A percentile compares a stretch with the other conserved stretches of the same genome.
Evolutionary conservation across 35 echinoderm and acorn worm genomes (phyloP).

Genomic region (Anneissia japonica): DNA sequence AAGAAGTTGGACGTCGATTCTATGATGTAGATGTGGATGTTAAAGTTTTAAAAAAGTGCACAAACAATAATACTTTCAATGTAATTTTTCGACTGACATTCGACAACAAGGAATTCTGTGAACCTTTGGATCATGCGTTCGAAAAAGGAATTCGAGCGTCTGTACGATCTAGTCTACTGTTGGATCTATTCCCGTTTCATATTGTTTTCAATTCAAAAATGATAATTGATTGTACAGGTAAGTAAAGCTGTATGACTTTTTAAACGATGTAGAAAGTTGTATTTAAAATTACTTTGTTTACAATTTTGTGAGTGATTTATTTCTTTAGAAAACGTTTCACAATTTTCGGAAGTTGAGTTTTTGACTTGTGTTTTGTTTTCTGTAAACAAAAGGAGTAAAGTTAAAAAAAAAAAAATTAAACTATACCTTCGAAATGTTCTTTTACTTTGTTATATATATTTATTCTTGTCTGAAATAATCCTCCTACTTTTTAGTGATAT

Average conservation of each 20-base stretch:
- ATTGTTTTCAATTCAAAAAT: conserved; percentile 4
- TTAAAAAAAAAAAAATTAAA: no score
- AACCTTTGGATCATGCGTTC: background rate
- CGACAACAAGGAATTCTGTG: background rate
- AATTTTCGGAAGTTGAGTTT: no score
- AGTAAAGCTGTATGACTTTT: background rate
- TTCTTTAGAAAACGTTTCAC: no score
- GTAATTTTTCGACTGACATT: background rate
- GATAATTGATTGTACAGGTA: background rate
- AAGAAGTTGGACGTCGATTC: background rate
- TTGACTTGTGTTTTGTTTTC: no score
- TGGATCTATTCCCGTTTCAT: conserved; percentile 8
- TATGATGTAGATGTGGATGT: background rate
- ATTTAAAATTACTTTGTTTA: no score
- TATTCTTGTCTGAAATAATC: no score
- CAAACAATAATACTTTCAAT: background rate
- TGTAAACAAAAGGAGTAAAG: no score
- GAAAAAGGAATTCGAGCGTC: background rate
- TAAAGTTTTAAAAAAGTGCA: background rate
- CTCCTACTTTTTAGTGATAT: no score
- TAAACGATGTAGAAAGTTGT: no score
- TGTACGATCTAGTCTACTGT: background rate
- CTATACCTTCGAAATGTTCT: no score
- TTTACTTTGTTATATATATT: no score
- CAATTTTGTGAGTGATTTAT: no score